Evolutionary conservation across 2,113 vertebrate species (phyloP).

Genomic region (Actinemys pallida): DNA sequence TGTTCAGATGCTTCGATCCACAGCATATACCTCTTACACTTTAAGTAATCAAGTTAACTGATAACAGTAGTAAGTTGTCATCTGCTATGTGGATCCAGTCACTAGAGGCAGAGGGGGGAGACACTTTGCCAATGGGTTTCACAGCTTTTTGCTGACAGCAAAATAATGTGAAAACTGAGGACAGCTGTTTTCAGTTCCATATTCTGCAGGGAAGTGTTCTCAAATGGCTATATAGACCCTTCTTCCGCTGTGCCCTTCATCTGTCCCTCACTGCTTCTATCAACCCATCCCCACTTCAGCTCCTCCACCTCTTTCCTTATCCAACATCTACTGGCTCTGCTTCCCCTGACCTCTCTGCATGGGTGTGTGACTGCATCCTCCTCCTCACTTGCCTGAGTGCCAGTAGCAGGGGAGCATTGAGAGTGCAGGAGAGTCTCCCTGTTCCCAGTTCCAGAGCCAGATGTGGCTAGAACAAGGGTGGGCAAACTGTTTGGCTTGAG

Average conservation of each 20-base stretch:
- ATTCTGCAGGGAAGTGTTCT: background rate
- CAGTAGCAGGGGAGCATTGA: no score
- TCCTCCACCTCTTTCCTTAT: background rate
- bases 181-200: background rate
- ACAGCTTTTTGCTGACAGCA: background rate
- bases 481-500: no score
- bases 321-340: background rate
- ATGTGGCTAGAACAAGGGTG: no score
- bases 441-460: no score
- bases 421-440: no score
- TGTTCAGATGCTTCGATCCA: no score
- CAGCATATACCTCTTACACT: background rate
- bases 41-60: background rate
- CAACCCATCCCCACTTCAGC: accelerated
- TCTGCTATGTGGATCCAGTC: background rate
- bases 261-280: background rate
- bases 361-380: no score
- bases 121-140: background rate
- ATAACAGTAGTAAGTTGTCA: background rate
- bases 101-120: background rate
- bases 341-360: no score
- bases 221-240: no score
- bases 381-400: no score
- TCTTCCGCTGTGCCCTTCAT: background rate
- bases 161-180: background rate